phyloP scores from a whole-genome alignment of 2,113 vertebrate genomes.

The Cinclus mexicanus region DNA sequence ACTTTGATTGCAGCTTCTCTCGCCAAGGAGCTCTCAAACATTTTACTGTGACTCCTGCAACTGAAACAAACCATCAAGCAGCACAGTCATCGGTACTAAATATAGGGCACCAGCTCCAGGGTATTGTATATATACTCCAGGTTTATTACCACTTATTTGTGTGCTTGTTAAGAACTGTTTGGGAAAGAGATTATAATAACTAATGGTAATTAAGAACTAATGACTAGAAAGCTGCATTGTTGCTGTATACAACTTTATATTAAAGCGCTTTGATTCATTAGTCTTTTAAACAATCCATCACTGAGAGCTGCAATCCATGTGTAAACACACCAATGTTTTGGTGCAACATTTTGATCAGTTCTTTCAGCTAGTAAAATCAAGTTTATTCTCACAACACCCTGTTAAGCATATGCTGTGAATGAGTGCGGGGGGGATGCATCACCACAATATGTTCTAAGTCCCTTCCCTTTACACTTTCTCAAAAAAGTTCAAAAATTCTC shows the following conservation, averaged over 20 bases:
- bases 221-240: neutral
- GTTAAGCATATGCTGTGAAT: neutral
- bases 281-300: neutral
- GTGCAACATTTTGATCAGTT: neutral
- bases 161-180: neutral
- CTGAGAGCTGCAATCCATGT: neutral
- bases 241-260: neutral
- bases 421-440: rapidly evolving
- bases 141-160: neutral
- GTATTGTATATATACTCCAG: neutral
- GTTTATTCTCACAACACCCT: neutral
- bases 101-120: neutral
- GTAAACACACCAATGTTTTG: neutral
- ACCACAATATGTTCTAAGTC: neutral
- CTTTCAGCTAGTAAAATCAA: neutral
- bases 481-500: neutral
- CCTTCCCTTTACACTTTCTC: neutral
- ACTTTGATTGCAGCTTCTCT: neutral
- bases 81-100: neutral
- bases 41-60: neutral
- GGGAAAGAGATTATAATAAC: neutral
- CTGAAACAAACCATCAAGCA: neutral
- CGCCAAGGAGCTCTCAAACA: neutral
- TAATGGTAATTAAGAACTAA: neutral
- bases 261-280: neutral